Evolutionary conservation across 2,113 vertebrate species (phyloP).

Genomic region (Rhineura floridana): DNA sequence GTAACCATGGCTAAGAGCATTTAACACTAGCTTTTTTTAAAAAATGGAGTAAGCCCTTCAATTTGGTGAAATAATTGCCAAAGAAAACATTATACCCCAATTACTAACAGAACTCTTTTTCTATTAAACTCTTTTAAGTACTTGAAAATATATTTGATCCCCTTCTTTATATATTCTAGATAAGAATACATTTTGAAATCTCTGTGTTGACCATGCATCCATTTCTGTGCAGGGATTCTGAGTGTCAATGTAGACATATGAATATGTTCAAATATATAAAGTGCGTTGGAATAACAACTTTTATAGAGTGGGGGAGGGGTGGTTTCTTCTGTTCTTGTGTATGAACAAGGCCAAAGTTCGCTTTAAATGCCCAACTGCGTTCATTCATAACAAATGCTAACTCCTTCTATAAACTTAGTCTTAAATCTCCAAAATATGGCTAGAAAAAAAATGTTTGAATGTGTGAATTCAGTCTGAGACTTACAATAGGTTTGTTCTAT

Average conservation of each 20-base stretch:
- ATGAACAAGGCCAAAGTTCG: background rate
- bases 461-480: slow-evolving; percentile 19
- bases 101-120: background rate
- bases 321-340: background rate
- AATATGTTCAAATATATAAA: background rate
- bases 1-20: background rate
- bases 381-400: slow-evolving; percentile 4
- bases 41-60: background rate
- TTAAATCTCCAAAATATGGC: slow-evolving; percentile 33
- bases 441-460: slow-evolving; percentile 2
- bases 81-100: slow-evolving; percentile 5
- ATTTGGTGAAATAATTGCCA: slow-evolving; percentile 15
- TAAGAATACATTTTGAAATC: slow-evolving; percentile 13
- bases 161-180: slow-evolving; percentile 32
- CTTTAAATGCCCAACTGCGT: slow-evolving; percentile 1
- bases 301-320: background rate
- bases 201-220: background rate
- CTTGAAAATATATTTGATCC: slow-evolving; percentile 51
- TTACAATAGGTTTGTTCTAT: slow-evolving; percentile 6
- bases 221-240: slow-evolving; percentile 9
- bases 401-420: slow-evolving; percentile 18
- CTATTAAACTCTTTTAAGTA: slow-evolving; percentile 11
- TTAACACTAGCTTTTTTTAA: background rate
- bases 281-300: background rate
- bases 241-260: background rate